Conservation (phyloP, 2,113 vertebrate species). For the Bostrychus sinensis region DNA sequence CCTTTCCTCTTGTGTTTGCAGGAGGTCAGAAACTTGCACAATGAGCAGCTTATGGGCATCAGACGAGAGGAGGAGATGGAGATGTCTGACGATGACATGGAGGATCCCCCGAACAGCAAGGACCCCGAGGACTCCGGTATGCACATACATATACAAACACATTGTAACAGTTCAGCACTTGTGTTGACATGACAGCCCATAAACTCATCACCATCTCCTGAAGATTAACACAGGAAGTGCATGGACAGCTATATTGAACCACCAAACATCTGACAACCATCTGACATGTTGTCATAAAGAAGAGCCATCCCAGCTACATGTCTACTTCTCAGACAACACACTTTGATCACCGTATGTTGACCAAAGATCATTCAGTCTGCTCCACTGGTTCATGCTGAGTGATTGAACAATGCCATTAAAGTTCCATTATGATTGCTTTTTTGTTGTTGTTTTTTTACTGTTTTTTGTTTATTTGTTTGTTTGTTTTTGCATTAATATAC, state of each 20-base stretch:
- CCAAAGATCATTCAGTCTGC: no score
- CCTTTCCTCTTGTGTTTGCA: constrained; percentile 62
- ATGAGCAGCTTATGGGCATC: constrained; percentile 96
- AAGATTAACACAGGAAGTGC: constrained; percentile 20
- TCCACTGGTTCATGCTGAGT: no score
- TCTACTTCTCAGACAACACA: no score
- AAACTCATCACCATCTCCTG: constrained; percentile 25
- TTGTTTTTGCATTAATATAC: constrained; percentile 33
- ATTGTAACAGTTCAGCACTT: constrained; percentile 8
- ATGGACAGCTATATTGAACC: constrained; percentile 35
- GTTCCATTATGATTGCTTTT: no score
- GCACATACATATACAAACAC: constrained; percentile 20
- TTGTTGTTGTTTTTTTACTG: no score
- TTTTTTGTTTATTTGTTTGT: no score
- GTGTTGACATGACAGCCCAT: constrained; percentile 33
- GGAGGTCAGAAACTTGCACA: constrained; percentile 97
- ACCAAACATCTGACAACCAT: constrained; percentile 23
- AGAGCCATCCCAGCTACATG: no score
- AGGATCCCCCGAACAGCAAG: constrained; percentile 84
- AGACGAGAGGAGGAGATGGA: constrained; percentile 97
- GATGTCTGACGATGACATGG: constrained; percentile 97
- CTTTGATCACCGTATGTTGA: no score
- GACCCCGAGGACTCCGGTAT: constrained; percentile 91
- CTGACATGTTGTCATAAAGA: no score
- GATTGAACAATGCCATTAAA: no score